phyloP scores from a whole-genome alignment of 2,888 invertebrate species.

The Agapostemon virescens region DNA sequence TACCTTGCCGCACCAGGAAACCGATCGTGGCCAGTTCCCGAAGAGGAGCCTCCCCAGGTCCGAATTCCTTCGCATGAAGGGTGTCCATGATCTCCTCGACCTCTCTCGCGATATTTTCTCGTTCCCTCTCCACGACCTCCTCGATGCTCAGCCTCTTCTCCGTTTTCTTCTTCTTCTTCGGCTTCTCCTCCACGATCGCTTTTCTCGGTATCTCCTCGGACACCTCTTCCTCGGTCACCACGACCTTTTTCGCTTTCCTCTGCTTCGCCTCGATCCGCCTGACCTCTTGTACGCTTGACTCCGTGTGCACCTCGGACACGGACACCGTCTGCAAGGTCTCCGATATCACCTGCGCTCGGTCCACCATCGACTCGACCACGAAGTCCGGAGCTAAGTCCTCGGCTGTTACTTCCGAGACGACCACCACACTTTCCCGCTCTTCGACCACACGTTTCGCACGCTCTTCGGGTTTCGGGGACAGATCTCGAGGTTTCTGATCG shows the following conservation, averaged over 20 bases:
- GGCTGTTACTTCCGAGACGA: constrained; percentile 75
- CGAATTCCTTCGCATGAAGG: constrained; percentile 89
- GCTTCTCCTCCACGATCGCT: constrained; percentile 66
- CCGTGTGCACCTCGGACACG: constrained; percentile 83
- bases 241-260: constrained; percentile 74
- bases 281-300: constrained; percentile 82
- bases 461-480: constrained; percentile 78
- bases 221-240: constrained; percentile 52
- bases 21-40: constrained; percentile 92
- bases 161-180: constrained; percentile 73
- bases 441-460: constrained; percentile 82
- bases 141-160: constrained; percentile 81
- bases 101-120: constrained; percentile 85
- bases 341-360: constrained; percentile 73
- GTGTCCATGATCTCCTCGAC: constrained; percentile 88
- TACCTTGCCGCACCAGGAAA: constrained; percentile 88
- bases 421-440: constrained; percentile 79
- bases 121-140: constrained; percentile 83
- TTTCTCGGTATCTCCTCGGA: constrained; percentile 45
- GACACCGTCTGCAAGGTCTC: constrained; percentile 82
- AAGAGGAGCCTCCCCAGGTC: constrained; percentile 89
- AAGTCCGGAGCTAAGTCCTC: constrained; percentile 74
- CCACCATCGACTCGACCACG: constrained; percentile 68
- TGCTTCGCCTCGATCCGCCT: constrained; percentile 71
- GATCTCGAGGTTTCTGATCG: constrained; percentile 80